These are phyloP conservation scores for Myripristis murdjan DNA, from an alignment of 2,797 vertebrate genomes.

Conservation along the genomic window DNA sequence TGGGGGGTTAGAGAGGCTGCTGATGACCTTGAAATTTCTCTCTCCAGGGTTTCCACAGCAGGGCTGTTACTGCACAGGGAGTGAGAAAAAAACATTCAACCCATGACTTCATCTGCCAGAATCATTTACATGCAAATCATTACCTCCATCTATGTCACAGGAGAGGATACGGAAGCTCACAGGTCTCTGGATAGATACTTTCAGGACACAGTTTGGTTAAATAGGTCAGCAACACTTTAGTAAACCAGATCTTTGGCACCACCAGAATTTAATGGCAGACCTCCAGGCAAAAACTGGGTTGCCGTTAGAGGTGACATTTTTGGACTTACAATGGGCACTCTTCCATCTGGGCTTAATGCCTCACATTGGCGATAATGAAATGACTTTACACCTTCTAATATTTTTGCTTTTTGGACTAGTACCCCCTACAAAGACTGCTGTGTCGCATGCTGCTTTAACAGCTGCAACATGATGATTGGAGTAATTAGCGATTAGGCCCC, in stretches of 20 bases:
- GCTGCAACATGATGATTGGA: conserved; percentile 47
- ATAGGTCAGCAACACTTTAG: conserved; percentile 67
- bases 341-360: conserved; percentile 63
- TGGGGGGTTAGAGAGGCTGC: conserved; percentile 37
- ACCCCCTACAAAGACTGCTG: conserved; percentile 32
- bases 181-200: conserved; percentile 60
- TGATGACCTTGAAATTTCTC: conserved; percentile 73
- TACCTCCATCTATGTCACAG: neutral
- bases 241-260: conserved; percentile 74
- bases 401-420: conserved; percentile 20
- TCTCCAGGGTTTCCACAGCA: conserved; percentile 48
- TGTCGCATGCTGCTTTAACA: conserved; percentile 61
- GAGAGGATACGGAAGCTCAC: conserved; percentile 31
- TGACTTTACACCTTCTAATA: conserved; percentile 46
- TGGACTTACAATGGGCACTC: conserved; percentile 54
- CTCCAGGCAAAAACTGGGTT: conserved; percentile 71
- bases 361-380: conserved; percentile 42
- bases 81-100: conserved; percentile 7
- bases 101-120: conserved; percentile 46
- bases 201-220: conserved; percentile 61
- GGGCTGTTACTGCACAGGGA: conserved; percentile 29
- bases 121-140: conserved; percentile 51
- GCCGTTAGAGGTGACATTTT: conserved; percentile 62
- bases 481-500: conserved; percentile 53
- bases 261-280: conserved; percentile 64